Base-by-base conservation (phyloP, 2,888 invertebrate genomes). In the Brachynemurus nebulosus region DNA sequence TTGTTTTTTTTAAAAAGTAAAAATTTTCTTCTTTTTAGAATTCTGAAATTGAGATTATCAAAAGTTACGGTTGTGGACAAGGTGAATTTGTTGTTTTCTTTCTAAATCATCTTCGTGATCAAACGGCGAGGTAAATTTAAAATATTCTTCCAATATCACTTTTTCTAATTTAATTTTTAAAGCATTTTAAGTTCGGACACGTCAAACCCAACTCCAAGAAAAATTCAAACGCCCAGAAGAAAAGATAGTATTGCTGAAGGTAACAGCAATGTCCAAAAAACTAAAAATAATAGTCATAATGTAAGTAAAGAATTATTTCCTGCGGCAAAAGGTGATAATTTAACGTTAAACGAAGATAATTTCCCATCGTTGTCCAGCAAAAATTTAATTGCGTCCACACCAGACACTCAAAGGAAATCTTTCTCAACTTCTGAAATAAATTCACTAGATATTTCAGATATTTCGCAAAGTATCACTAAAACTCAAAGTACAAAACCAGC, bases 71-170 rank as follows among this genome's bases (percentile, higher is more conserved):
- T 16, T 27, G 27, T 17, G 20, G 25, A n/a, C 40, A 27, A 9
- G 40, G 23, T 16, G 40, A 40, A 27, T 40, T 40, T 40, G 25
- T 20, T 14, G 18, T 40, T 11, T 14, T 14, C 11, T 40, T 40
- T 40, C 23, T 40, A 25, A 40, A 40, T 40, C 40, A 40, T 40
- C 16, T 40, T 14, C 25, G 40, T 12, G 40, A 40, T 40, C 25
- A 40, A 40, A 40, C 40, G n/a, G 21, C 17, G 9, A 40, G 25
- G 40, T 40, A 40, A 23, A 27, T 8, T 6, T 17, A 17, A 16
- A 6, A 27, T 40, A 16, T 18, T 21, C 5, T 23, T 21, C 4
- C n/a, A 20, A 12, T 12, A 9, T 18, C 6, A 19, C 4, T 12
- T 34, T 38, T 38, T 38, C 38, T n/a, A 16, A 11, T 11, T 12